Base-by-base conservation (phyloP, 2,113 vertebrate species). In the Vimba vimba region DNA sequence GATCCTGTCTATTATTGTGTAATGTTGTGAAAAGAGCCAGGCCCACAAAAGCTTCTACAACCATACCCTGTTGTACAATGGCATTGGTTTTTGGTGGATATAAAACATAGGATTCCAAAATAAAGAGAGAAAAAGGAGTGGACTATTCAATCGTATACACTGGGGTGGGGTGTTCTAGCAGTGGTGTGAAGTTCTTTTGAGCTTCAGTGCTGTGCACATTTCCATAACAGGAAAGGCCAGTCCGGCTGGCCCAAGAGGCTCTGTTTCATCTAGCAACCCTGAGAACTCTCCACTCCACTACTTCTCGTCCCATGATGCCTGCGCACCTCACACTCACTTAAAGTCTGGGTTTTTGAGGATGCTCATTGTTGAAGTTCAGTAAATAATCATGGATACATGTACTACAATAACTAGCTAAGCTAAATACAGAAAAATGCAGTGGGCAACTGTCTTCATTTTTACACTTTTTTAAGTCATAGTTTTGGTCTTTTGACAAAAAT, bases 141-240 rank as follows among this genome's bases (percentile, higher is more conserved):
- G 25, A 68, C 69, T 77, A 33, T 69, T 86, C 59, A 75, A 33
- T 39, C 57, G 74, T 76, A 80, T 59, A 36, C 52, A 33, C 17
- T 52, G 33, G 68, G 60, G 76, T 52, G 62, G 80, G 43, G 57
- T 86, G 73, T 57, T 59, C 27, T 25, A 69, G 62, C 66, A 59
- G 36, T 6, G 73, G 85, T 17, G 57, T 36, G 57, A 27, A 30
- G 59, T 81, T 89, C 79, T 85, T 83, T 57, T 76, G 75, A 86
- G 62, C 66, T 76, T 47, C 45, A 45, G 76, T 87, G 91, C 86
- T 86, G 82, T 87, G 90, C 81, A 92, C 93, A 92, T 94, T 92
- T 93, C 92, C 94, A 92, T 92, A 94, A 94, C 93, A 94, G 93
- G 94, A 95, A 94, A 94, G 92, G 93, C 92, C 90, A 92, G 91